These are phyloP conservation scores for Eueremaeus valkanovi DNA, from an alignment of 2,888 invertebrate species.

Conservation along the genomic window DNA sequence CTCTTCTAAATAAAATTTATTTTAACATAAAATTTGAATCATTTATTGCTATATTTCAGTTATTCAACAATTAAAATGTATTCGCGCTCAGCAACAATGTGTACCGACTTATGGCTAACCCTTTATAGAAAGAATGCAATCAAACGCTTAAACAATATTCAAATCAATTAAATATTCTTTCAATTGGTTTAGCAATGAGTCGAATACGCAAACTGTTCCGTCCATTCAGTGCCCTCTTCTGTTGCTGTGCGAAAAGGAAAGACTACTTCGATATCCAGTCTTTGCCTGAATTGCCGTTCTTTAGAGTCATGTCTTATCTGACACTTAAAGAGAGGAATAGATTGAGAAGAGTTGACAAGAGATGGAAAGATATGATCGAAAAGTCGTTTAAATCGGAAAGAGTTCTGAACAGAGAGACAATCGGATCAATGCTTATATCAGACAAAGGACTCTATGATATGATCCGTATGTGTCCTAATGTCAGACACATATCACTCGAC, in stretches of 20 bases:
- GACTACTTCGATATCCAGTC: not conserved
- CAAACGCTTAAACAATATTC: too few species aligned
- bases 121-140: too few species aligned
- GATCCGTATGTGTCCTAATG: not conserved
- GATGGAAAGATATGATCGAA: not conserved
- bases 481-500: not conserved
- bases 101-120: too few species aligned
- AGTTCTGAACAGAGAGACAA: not conserved
- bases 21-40: too few species aligned
- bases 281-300: not conserved
- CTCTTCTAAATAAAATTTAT: too few species aligned
- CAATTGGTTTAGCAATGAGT: not conserved
- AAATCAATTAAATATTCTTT: too few species aligned
- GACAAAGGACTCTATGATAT: not conserved
- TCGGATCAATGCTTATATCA: not conserved
- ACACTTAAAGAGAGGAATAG: not conserved
- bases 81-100: too few species aligned
- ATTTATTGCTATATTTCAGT: too few species aligned
- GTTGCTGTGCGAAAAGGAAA: not conserved
- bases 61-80: too few species aligned
- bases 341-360: not conserved
- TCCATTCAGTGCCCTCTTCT: not conserved
- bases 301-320: not conserved
- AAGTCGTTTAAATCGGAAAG: not conserved
- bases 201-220: too few species aligned